Percentiles rank a stretch among this genome's conserved stretches.
These are phyloP conservation scores for Perdix hodgsoniae DNA, from an alignment of 2,797 vertebrate genomes.

Conservation along the genomic window DNA sequence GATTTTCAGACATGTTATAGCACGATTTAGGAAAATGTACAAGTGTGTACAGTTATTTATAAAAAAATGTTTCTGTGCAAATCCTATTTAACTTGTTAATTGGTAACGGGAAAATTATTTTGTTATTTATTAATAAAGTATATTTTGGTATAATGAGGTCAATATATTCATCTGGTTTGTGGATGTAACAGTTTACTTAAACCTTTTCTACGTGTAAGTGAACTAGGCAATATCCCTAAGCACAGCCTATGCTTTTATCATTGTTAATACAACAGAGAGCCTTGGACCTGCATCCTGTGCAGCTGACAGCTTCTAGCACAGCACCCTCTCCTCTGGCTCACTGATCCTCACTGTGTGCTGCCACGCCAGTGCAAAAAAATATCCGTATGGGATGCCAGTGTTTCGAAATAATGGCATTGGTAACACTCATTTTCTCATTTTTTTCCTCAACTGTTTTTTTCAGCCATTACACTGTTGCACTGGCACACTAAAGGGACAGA, in stretches of 20 bases:
- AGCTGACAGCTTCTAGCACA: background rate
- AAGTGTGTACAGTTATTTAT: background rate
- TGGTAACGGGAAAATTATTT: background rate
- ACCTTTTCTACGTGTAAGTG: background rate
- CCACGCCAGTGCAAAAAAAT: background rate
- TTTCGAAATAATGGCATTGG: background rate
- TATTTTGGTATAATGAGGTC: slow-evolving; percentile 41
- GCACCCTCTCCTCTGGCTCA: background rate
- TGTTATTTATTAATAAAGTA: slow-evolving; percentile 59
- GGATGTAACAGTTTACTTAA: background rate
- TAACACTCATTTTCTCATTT: background rate
- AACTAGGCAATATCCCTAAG: background rate
- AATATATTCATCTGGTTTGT: background rate
- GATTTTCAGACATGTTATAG: background rate
- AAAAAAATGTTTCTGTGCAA: background rate
- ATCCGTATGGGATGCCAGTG: background rate
- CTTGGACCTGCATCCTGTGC: background rate
- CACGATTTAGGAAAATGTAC: background rate
- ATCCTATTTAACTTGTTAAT: background rate
- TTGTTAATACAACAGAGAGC: background rate
- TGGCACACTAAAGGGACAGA: background rate
- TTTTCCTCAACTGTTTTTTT: background rate
- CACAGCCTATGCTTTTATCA: background rate
- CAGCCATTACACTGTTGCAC: background rate
- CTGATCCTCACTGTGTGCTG: background rate